Conservation (phyloP, 2,113 vertebrate genomes). For the Sorex araneus region DNA sequence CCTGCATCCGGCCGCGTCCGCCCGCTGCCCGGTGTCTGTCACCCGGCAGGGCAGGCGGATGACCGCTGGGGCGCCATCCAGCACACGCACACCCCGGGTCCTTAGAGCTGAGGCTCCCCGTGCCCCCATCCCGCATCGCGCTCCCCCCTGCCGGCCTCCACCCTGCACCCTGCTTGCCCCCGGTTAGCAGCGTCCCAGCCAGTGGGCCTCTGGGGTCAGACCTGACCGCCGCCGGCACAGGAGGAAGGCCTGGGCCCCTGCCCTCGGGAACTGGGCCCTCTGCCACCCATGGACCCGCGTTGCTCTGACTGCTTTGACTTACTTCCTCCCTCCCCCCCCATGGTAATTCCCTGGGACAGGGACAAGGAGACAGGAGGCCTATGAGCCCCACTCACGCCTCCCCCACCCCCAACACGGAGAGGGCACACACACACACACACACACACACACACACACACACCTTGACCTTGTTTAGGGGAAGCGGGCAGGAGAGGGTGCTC, state of each 20-base stretch:
- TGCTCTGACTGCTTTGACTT: not conserved
- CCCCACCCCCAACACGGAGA: too few relatives aligned
- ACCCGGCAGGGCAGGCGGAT: not conserved
- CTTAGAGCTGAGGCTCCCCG: conserved; percentile 23
- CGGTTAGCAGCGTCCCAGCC: not conserved
- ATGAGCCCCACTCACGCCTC: too few relatives aligned
- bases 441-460: too few relatives aligned
- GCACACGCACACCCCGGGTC: not conserved
- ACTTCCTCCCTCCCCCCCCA: conserved; percentile 14
- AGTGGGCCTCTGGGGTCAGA: not conserved
- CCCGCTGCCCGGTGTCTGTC: not conserved
- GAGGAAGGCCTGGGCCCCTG: not conserved
- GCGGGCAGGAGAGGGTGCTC: not conserved
- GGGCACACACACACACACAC: too few relatives aligned
- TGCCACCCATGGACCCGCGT: not conserved
- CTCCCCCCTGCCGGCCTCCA: not conserved
- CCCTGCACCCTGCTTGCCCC: not conserved
- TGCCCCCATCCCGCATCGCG: conserved; percentile 18
- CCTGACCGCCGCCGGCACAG: not conserved
- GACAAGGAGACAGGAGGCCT: too few relatives aligned
- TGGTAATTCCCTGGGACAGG: too few relatives aligned
- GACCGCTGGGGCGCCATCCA: not conserved
- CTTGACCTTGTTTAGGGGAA: conserved; percentile 28
- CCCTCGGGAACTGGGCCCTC: conserved; percentile 29
- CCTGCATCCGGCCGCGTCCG: too few relatives aligned